Evolutionary conservation across 2,797 vertebrate species (phyloP).

Genomic region (Alca torda): DNA sequence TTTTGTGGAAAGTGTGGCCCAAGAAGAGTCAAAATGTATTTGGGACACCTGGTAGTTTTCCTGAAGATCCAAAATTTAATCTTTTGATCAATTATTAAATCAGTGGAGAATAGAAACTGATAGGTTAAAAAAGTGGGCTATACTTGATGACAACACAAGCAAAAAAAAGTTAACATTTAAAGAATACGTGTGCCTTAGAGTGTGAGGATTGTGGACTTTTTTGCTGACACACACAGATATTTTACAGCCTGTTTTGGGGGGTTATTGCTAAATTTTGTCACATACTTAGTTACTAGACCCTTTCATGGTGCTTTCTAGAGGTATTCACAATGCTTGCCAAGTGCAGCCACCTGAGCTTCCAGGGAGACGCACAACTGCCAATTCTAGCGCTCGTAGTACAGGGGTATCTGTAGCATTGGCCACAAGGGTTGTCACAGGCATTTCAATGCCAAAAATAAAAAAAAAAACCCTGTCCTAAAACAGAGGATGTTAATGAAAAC

Average conservation of each 20-base stretch:
- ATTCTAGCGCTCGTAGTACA: not conserved
- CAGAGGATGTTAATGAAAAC: not conserved
- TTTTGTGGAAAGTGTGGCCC: not conserved
- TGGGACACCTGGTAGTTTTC: not conserved
- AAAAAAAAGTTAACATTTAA: not conserved
- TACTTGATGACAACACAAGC: not conserved
- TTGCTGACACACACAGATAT: not conserved
- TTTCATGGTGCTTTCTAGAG: not conserved
- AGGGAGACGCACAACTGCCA: not conserved
- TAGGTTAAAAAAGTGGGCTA: not conserved
- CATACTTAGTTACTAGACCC: not conserved
- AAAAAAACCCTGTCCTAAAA: not conserved
- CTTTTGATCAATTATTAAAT: not conserved
- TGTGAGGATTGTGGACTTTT: not conserved
- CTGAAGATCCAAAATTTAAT: not conserved
- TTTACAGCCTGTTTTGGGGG: not conserved
- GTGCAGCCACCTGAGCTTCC: not conserved
- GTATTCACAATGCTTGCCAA: not conserved
- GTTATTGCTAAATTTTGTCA: not conserved
- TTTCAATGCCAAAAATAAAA: not conserved
- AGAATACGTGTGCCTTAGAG: not conserved
- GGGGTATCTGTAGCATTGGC: not conserved
- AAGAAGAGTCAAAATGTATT: not conserved
- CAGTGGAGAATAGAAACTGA: not conserved
- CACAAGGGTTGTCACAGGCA: not conserved